A percentile compares a stretch with the other conserved stretches of the same genome.
Conservation (phyloP, 2,888 invertebrate species). For the Eurytoma californica region DNA sequence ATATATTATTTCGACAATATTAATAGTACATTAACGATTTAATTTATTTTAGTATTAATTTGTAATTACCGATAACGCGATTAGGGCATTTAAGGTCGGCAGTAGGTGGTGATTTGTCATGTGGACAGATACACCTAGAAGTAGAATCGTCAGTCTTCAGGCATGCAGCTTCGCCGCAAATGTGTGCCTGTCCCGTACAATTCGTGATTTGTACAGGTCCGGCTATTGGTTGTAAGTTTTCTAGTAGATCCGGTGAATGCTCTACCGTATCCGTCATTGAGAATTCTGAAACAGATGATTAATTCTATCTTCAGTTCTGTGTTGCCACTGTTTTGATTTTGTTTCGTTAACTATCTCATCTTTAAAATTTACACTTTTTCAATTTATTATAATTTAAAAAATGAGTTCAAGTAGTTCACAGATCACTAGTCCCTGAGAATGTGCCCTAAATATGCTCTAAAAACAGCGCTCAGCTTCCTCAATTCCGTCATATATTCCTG, state of each 20-base stretch:
- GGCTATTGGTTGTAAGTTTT: conserved; percentile 56
- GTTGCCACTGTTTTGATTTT: too few species aligned
- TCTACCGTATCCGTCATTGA: conserved; percentile 52
- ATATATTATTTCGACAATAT: not conserved
- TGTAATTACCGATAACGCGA: conserved; percentile 78
- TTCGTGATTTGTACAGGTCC: conserved; percentile 61
- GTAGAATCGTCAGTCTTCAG: conserved; percentile 75
- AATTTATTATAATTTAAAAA: too few species aligned
- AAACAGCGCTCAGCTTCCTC: not conserved
- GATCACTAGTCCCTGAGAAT: too few species aligned
- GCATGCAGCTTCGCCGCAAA: conserved; percentile 83
- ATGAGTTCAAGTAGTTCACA: too few species aligned
- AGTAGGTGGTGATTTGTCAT: conserved; percentile 80
- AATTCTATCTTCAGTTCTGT: too few species aligned
- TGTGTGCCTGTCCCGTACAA: conserved; percentile 72
- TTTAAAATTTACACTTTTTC: too few species aligned
- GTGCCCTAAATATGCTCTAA: not conserved
- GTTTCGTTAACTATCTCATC: too few species aligned
- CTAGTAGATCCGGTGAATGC: conserved; percentile 58
- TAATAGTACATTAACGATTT: not conserved
- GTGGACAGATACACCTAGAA: conserved; percentile 82
- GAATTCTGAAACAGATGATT: conserved; percentile 59
- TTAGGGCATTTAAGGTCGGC: conserved; percentile 79
- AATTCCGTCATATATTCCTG: not conserved
- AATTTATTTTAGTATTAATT: not conserved